A percentile compares a stretch with the other conserved stretches of the same genome.
phyloP scores from a whole-genome alignment of 2,113 vertebrate genomes.

The Ctenodactylus gundi region DNA sequence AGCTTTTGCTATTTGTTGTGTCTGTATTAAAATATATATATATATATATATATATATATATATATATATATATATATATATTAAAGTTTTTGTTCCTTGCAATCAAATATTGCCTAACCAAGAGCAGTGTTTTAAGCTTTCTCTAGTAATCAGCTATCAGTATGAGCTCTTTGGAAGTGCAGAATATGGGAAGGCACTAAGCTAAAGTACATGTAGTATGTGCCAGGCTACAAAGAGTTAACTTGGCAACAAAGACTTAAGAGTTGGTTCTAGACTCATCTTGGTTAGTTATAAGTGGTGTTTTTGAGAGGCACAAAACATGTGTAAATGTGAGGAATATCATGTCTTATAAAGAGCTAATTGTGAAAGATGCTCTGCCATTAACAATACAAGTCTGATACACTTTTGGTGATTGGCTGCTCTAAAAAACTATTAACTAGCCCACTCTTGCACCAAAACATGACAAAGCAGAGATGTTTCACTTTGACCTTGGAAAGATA shows the following conservation, averaged over 20 bases:
- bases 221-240: conserved; percentile 11
- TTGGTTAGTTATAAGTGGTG: conserved; percentile 12
- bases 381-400: neutral
- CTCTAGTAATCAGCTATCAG: conserved; percentile 23
- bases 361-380: conserved; percentile 42
- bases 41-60: too few species aligned
- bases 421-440: conserved; percentile 51
- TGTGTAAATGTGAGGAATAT: conserved; percentile 5
- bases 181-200: neutral
- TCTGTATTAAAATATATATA: too few species aligned
- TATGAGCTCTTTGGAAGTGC: neutral
- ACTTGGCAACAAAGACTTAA: neutral
- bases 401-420: neutral
- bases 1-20: neutral
- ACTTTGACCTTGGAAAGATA: conserved; percentile 24
- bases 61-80: too few species aligned
- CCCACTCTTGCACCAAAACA: conserved; percentile 21
- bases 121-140: neutral
- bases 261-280: neutral
- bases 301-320: conserved; percentile 1
- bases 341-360: conserved; percentile 48
- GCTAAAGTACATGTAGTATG: neutral
- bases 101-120: neutral
- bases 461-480: neutral
- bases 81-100: neutral